Percentiles rank a stretch among this genome's conserved stretches.
Evolutionary conservation across 2,113 vertebrate species (phyloP).

Genomic region (Vicugna pacos): DNA sequence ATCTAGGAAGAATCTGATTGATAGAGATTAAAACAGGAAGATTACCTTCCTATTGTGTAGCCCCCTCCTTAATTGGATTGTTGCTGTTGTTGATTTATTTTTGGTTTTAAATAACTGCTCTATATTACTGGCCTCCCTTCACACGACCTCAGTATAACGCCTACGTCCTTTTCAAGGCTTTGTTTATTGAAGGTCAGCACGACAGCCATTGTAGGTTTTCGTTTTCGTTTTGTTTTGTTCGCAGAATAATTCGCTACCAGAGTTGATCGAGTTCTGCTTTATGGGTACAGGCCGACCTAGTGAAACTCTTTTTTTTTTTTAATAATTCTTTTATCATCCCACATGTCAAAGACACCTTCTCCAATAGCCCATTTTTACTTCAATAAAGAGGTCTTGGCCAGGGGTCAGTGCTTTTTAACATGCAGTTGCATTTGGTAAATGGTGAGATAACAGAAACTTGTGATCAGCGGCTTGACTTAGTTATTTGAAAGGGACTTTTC

Average conservation of each 20-base stretch:
- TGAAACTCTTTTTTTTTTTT: conserved; percentile 33
- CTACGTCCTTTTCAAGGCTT: conserved; percentile 2
- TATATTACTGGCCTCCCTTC: not conserved
- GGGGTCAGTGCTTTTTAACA: conserved; percentile 50
- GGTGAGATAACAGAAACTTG: conserved; percentile 37
- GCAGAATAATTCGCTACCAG: not conserved
- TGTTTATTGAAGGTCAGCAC: not conserved
- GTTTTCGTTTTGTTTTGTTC: conserved; percentile 10
- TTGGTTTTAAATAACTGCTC: conserved; percentile 8
- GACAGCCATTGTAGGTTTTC: not conserved
- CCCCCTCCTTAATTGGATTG: not conserved
- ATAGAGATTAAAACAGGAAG: conserved; percentile 50
- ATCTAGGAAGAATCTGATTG: conserved; percentile 43
- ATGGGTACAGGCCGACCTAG: not conserved
- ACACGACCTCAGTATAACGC: not conserved
- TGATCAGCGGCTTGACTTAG: conserved; percentile 45
- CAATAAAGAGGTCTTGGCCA: conserved; percentile 53
- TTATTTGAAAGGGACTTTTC: conserved; percentile 57
- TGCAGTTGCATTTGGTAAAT: conserved; percentile 13
- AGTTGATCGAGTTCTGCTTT: not conserved
- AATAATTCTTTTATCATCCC: conserved; percentile 39
- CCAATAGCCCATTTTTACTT: conserved; percentile 48
- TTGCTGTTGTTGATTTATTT: conserved; percentile 30
- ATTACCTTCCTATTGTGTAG: not conserved
- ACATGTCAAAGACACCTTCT: conserved; percentile 15